These are phyloP conservation scores for Homarus gammarus DNA, from an alignment of 2,888 invertebrate genomes.

Conservation along the genomic window DNA sequence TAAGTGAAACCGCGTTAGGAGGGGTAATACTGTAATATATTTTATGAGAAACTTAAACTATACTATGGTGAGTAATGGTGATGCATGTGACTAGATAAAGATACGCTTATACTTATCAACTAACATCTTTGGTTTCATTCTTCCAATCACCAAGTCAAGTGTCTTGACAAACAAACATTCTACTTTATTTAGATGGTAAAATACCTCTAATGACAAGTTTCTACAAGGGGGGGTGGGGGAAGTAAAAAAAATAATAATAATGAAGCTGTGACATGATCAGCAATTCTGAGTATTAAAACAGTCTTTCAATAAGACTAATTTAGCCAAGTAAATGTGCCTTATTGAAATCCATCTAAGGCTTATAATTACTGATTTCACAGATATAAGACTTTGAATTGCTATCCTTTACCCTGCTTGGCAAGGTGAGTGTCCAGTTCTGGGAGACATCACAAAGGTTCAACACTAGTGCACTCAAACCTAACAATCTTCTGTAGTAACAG, in stretches of 20 bases:
- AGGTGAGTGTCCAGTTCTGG: conserved; percentile 13
- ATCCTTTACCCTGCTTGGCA: conserved; percentile 32
- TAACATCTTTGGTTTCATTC: conserved; percentile 69
- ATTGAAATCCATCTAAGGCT: conserved; percentile 53
- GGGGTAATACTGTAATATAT: no score
- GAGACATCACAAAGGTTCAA: conserved; percentile 53
- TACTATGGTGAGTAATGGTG: conserved; percentile 67
- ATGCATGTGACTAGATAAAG: conserved; percentile 72
- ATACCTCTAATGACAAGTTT: conserved; percentile 55
- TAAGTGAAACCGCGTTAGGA: no score
- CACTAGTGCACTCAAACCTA: conserved; percentile 24
- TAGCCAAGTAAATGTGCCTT: conserved; percentile 53
- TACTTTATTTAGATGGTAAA: conserved; percentile 24
- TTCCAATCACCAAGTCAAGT: conserved; percentile 31
- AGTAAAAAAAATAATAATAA: conserved; percentile 1
- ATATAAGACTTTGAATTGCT: conserved; percentile 28
- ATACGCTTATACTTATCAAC: conserved; percentile 68
- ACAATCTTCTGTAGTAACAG: conserved; percentile 3
- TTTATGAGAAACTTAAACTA: conserved; percentile 57
- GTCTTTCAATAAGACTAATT: conserved; percentile 39
- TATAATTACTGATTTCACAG: conserved; percentile 32
- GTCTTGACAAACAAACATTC: conserved; percentile 21
- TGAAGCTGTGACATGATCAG: conserved; percentile 1
- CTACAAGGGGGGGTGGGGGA: conserved; percentile 47
- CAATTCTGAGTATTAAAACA: conserved; percentile 31